Evolutionary conservation across 2,888 invertebrate species (phyloP), one percentile per base, ranked within the genome.

Genomic region (Chrysina gloriosa): DNA sequence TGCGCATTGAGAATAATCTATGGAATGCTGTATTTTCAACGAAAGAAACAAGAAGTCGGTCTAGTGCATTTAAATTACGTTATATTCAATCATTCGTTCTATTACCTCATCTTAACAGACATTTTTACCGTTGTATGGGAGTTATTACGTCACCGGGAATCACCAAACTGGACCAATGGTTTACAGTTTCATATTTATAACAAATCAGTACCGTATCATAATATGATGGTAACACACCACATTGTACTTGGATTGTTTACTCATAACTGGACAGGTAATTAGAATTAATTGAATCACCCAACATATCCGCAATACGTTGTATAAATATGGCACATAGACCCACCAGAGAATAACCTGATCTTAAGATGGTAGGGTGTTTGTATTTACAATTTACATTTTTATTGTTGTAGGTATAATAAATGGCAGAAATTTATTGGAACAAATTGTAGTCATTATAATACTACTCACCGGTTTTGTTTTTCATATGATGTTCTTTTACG

Each of bases 1-100:
- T 54, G 63, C 25, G 19, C 2, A 14, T 45, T 68, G 14, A 16
- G 68, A 45, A 16, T 68, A 23, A 34, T 64, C 3, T 47, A 54
- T 45, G 36, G 27, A 1, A 34, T 52, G n/a, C 5, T 56, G n/a
- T 68, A 45, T 21, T 64, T 68, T 23, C 31, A 54, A 9, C 14
- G 47, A 21, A 63, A 45, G 9, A 68, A 54, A 14, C 42, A 31
- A 21, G 52, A 68, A 45, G 64, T 68, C 25, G 68, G 68, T 6
- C n/a, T 52, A 0, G 29, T 14, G 3, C 52, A 56, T 63, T 6
- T 68, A 21, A 25, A 19, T 9, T 56, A 54, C 19, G 56, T 64
- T 3, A 7, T 68, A 7, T 64, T 31, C 31, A 25, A 9, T 14
- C 68, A 68, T 21, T 7, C 45, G 7, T 63, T 63, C 16, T 52